Conservation (phyloP, 1,140 invertebrate genomes). For the Cherax quadricarinatus region DNA sequence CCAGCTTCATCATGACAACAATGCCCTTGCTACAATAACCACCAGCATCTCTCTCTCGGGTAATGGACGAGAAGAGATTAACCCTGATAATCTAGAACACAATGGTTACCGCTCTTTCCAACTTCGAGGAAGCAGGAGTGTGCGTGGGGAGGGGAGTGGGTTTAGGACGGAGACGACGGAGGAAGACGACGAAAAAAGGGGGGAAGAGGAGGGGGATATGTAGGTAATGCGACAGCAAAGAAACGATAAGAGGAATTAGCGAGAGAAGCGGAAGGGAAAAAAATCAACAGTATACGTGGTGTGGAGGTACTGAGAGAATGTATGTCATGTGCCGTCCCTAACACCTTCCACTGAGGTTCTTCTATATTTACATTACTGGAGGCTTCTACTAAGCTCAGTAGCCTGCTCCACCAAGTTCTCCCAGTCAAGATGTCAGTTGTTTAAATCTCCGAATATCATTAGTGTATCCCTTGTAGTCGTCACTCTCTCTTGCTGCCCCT, state of each 20-base stretch:
- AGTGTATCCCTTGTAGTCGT: too few species aligned
- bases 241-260: too few species aligned
- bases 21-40: not conserved
- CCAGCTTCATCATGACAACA: not conserved
- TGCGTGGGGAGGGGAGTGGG: not conserved
- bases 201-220: constrained; percentile 18
- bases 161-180: not conserved
- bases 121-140: not conserved
- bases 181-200: constrained; percentile 21
- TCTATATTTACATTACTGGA: too few species aligned
- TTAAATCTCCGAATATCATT: too few species aligned
- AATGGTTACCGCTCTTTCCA: not conserved
- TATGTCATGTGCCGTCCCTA: too few species aligned
- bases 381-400: too few species aligned
- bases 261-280: not conserved
- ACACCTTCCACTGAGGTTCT: too few species aligned
- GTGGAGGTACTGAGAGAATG: too few species aligned
- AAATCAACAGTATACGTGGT: not conserved
- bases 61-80: constrained; percentile 21
- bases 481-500: too few species aligned
- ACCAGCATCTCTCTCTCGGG: not conserved
- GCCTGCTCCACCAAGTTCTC: too few species aligned
- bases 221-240: not conserved
- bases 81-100: not conserved
- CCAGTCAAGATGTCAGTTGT: too few species aligned